Percentiles rank a stretch among this genome's conserved stretches.
Evolutionary conservation across 2,113 vertebrate species (phyloP).

Genomic region (Okapia johnstoni): DNA sequence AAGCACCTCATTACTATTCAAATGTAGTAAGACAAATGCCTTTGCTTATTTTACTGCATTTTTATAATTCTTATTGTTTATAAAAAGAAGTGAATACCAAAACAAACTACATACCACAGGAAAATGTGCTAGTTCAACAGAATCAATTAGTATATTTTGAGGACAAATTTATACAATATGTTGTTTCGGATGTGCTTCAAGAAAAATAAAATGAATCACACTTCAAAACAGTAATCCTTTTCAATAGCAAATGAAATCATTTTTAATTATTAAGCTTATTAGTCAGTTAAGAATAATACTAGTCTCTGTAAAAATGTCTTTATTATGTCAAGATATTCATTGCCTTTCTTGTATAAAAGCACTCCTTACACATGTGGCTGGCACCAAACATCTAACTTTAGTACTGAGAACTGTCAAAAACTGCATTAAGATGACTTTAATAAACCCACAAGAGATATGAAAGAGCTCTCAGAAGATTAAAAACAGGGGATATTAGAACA

Average conservation of each 20-base stretch:
- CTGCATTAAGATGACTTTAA: not conserved
- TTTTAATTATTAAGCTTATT: constrained; percentile 6
- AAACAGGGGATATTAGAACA: not conserved
- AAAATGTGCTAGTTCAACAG: constrained; percentile 49
- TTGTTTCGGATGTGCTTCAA: constrained; percentile 61
- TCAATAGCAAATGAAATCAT: constrained; percentile 46
- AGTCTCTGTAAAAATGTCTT: constrained; percentile 14
- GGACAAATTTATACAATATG: constrained; percentile 52
- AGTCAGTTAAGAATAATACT: constrained; percentile 35
- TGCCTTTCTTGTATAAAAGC: not conserved
- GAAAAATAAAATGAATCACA: constrained; percentile 62
- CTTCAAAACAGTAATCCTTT: constrained; percentile 58
- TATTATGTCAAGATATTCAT: constrained; percentile 8
- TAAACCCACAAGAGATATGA: not conserved
- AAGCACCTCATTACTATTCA: not conserved
- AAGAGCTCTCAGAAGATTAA: not conserved
- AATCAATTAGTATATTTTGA: constrained; percentile 52
- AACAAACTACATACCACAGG: constrained; percentile 50
- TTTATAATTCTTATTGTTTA: constrained; percentile 55
- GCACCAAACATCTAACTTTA: not conserved
- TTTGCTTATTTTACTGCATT: constrained; percentile 31
- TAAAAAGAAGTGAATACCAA: constrained; percentile 31
- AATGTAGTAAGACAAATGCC: not conserved
- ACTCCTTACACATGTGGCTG: not conserved
- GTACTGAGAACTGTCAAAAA: constrained; percentile 16